Evolutionary conservation across 2,113 vertebrate genomes (phyloP), one percentile per base, ranked within the genome.

Genomic region (Hemibagrus wyckioides): DNA sequence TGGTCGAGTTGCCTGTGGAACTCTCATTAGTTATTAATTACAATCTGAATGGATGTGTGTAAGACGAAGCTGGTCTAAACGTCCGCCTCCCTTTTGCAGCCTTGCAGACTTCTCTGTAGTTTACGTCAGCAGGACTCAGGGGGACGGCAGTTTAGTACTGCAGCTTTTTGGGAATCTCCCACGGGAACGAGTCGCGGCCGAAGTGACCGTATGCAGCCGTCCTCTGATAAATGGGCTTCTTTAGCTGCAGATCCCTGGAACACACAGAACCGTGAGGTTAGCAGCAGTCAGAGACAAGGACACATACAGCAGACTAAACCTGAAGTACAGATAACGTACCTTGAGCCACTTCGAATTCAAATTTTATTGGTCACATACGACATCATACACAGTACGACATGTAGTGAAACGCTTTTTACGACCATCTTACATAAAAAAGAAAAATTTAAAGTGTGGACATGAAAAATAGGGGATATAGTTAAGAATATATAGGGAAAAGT

Each of bases 181-280:
- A 99, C 88, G 97, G 95, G 96, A 99, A 99, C 94, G 95, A 96
- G 94, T 98, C 97, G 94, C 98, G 97, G 96, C 98, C 98, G 96
- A 99, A 99, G 95, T 99, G 98, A 94, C 98, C 98, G 94, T 99
- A 99, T 93, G 97, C 97, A 91, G 98, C 98, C 9, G 98, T 99
- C 96, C 96, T 97, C 96, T 99, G 98, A 96, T 99, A 99, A 92
- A 99, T 95, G 93, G 98, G 97, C 92, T 97, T 98, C 97, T 98
- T 99, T 97, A 99, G 97, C 94, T 99, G 97, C 97, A 99, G 96
- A 92, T 99, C 98, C 97, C 98, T 99, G 96, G 95, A 99, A 98
- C 96, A 98, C 96, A 99, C 95, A 97, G 96, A 95, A 95, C 93
- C 13, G 93, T 19, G 94, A 71, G 94, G 96, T 98, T 96, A 97